These are phyloP conservation scores for Bombus difficillimus DNA, from an alignment of 1,140 invertebrate species.

Conservation along the genomic window DNA sequence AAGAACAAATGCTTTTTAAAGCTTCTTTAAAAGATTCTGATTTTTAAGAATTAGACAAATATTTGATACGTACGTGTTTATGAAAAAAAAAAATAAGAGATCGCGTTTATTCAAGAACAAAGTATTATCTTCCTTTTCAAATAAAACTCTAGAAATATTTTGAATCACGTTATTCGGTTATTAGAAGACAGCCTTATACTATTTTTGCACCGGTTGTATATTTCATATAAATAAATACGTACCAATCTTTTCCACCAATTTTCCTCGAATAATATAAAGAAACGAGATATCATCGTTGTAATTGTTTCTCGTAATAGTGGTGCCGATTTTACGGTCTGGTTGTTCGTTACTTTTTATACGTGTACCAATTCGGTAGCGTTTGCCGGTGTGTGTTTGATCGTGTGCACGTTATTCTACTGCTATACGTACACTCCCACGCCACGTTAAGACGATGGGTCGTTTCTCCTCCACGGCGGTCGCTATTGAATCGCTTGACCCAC, in stretches of 20 bases:
- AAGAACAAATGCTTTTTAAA: neutral
- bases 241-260: no score
- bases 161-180: neutral
- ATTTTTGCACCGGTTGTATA: neutral
- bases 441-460: conserved; percentile 69
- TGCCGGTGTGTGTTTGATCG: neutral
- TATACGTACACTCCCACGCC: conserved; percentile 67
- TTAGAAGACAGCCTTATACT: neutral
- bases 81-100: no score
- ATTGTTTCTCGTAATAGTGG: neutral
- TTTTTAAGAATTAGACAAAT: neutral
- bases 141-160: neutral
- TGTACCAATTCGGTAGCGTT: conserved; percentile 28
- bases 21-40: no score
- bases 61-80: no score
- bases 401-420: conserved; percentile 25
- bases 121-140: neutral
- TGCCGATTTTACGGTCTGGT: neutral
- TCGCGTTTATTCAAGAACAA: neutral
- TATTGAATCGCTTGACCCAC: conserved; percentile 83
- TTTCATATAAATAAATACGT: no score
- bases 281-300: neutral
- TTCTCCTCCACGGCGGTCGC: conserved; percentile 73
- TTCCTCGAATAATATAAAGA: no score
- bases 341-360: neutral